Base-by-base conservation (phyloP, 2,113 vertebrate genomes). In the Chascanopsetta lugubris region DNA sequence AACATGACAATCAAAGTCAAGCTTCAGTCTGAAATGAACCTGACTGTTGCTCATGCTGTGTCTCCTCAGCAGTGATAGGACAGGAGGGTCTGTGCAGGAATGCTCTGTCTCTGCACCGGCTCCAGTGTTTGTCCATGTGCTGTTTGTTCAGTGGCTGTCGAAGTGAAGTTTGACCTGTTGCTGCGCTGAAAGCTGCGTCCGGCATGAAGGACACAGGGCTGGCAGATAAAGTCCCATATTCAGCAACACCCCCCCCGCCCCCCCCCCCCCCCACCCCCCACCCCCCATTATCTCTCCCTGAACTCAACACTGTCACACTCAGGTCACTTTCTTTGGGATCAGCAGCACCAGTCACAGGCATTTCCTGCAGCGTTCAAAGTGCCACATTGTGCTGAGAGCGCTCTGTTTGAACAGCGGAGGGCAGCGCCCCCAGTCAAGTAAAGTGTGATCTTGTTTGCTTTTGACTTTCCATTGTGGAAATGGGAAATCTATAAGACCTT, bases 111-210 rank as follows among this genome's bases (percentile, higher is more conserved):
- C 45, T 47, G 25, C 47, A 8, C 72, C 66, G 83, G 64, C 58
- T 61, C n/a, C n/a, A n/a, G 32, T 78, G 59, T 87, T 79, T 82
- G 72, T 51, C 64, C 63, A 26, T 22, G 64, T 51, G 32, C 13
- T 90, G 85, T 91, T 90, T 91, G 83, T 50, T 82, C 77, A 84
- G 77, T 6, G 27, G 36, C 69, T 48, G 75, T 29, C 36, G 56
- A 62, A 62, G 20, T 87, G 89, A 88, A 91, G 86, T 91, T 90
- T 90, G 88, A 88, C 87, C 89, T 59, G 71, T 50, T 54, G 77
- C 84, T 73, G 46, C n/a, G 84, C 26, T 69, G 69, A 74, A 73
- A 70, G 74, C 62, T 36, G 61, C n/a, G 49, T 63, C 30, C 32
- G 3, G n/a, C n/a, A 12, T 17, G 68, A 75, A 85, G 69, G 79